phyloP scores from a whole-genome alignment of 2,888 invertebrate genomes.

The Dynastes tityus region DNA sequence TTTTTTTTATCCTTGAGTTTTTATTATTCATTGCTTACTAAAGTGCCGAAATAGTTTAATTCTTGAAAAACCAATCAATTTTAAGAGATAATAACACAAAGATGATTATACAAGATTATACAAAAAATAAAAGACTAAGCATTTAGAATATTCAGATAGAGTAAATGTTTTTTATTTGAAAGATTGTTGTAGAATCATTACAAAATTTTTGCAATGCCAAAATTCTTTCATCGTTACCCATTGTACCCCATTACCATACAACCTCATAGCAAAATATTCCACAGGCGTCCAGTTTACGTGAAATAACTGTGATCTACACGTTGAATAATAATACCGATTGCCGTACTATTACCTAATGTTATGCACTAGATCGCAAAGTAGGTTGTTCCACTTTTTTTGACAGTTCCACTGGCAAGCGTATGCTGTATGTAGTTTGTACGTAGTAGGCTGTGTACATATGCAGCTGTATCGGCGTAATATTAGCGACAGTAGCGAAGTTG shows the following conservation, averaged over 20 bases:
- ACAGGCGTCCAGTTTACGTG: slow-evolving; percentile 18
- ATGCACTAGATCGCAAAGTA: slow-evolving; percentile 46
- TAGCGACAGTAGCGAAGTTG: neutral
- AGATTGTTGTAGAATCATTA: neutral
- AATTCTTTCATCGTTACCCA: neutral
- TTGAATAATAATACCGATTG: slow-evolving; percentile 38
- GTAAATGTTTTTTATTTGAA: neutral
- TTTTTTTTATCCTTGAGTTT: too few species aligned
- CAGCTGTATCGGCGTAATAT: neutral
- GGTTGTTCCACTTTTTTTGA: slow-evolving; percentile 46
- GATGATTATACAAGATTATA: too few species aligned
- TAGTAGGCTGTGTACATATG: neutral
- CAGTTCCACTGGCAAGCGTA: neutral
- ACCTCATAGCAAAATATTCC: slow-evolving; percentile 17
- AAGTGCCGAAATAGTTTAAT: too few species aligned
- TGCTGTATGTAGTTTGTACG: neutral
- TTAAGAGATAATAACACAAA: too few species aligned
- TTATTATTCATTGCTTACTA: too few species aligned
- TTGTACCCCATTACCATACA: neutral
- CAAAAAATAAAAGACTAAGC: too few species aligned
- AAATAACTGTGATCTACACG: slow-evolving; percentile 20
- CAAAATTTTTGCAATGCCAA: neutral
- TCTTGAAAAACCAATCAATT: too few species aligned
- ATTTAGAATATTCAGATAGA: neutral
- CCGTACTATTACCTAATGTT: slow-evolving; percentile 39